Evolutionary conservation across 2,888 invertebrate species (phyloP).

Genomic region (Mesopsocus fuscifrons): DNA sequence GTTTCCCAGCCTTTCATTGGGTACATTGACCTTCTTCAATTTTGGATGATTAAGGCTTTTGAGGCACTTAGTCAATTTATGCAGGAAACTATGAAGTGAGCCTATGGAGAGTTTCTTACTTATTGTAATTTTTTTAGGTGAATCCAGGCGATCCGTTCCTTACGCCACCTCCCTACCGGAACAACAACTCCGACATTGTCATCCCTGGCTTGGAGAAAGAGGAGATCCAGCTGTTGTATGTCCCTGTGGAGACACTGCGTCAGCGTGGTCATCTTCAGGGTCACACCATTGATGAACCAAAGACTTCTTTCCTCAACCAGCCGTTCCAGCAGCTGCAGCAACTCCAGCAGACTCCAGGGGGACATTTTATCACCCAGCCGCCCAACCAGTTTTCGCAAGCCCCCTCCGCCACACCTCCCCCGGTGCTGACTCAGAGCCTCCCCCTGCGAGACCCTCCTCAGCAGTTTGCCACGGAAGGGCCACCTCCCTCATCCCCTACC

Average conservation of each 20-base stretch:
- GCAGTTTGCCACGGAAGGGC: neutral
- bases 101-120: too few relatives aligned
- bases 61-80: too few relatives aligned
- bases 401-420: neutral
- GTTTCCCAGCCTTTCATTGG: too few relatives aligned
- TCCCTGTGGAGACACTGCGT: slow-evolving; percentile 56
- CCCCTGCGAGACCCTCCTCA: neutral
- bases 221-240: slow-evolving; percentile 61
- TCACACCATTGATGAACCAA: neutral
- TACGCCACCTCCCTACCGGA: slow-evolving; percentile 1
- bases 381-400: too few relatives aligned
- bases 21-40: too few relatives aligned
- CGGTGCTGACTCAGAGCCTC: neutral
- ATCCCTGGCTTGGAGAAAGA: slow-evolving; percentile 30
- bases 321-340: too few relatives aligned
- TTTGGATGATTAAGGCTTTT: too few relatives aligned
- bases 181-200: slow-evolving; percentile 13
- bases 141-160: slow-evolving; percentile 14
- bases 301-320: neutral
- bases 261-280: slow-evolving; percentile 22
- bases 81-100: too few relatives aligned
- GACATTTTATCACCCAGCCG: neutral
- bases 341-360: too few relatives aligned
- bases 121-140: neutral
- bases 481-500: slow-evolving; percentile 2